Conservation (phyloP, 2,888 invertebrate genomes). For the Andricus quercusramuli region DNA sequence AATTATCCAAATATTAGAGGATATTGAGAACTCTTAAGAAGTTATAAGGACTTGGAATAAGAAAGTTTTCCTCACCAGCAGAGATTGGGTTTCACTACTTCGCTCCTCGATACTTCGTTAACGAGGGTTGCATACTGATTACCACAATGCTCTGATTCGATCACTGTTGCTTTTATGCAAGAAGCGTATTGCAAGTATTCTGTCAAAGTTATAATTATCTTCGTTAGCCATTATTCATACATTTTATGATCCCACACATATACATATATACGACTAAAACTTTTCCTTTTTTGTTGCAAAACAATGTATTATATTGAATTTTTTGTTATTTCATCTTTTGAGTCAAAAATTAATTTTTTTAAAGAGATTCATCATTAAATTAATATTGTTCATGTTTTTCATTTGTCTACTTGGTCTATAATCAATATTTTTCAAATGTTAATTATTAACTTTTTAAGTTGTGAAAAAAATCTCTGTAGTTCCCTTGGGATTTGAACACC, state of each 20-base stretch:
- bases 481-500: too few relatives aligned
- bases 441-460: too few relatives aligned
- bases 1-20: constrained; percentile 14
- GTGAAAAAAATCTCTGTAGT: too few relatives aligned
- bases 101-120: constrained; percentile 81
- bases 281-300: too few relatives aligned
- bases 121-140: constrained; percentile 81
- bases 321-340: too few relatives aligned
- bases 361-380: too few relatives aligned
- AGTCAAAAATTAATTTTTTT: too few relatives aligned
- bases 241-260: not conserved
- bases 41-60: not conserved
- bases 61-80: constrained; percentile 79
- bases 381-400: too few relatives aligned
- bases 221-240: not conserved
- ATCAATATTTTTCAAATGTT: too few relatives aligned
- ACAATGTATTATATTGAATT: too few relatives aligned
- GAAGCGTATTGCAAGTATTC: constrained; percentile 83
- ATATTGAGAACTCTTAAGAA: constrained; percentile 4
- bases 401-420: too few relatives aligned
- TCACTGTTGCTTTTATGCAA: constrained; percentile 82
- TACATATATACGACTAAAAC: too few relatives aligned
- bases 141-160: constrained; percentile 81
- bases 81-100: constrained; percentile 80
- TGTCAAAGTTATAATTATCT: constrained; percentile 63